Evolutionary conservation across 2,797 vertebrate species (phyloP).

Genomic region (Sarcophilus harrisii): DNA sequence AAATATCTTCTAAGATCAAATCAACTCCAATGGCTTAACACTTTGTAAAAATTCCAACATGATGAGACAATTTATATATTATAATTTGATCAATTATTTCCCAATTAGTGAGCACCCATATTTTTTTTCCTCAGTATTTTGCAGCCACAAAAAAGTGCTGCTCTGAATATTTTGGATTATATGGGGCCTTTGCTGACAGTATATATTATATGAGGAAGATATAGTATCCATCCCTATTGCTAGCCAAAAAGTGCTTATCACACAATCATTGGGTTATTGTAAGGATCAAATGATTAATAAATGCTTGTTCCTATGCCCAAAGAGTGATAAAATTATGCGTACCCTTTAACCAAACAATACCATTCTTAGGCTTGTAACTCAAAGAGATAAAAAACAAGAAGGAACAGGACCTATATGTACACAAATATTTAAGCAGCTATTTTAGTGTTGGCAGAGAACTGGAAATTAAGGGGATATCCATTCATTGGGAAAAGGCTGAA

Average conservation of each 20-base stretch:
- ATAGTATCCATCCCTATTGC: too few species aligned
- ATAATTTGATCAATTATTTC: neutral
- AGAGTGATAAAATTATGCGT: neutral
- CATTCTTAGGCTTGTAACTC: neutral
- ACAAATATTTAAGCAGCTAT: neutral
- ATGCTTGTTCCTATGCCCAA: neutral
- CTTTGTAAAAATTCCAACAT: too few species aligned
- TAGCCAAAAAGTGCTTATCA: neutral
- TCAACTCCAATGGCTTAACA: too few species aligned
- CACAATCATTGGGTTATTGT: neutral
- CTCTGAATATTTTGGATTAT: neutral
- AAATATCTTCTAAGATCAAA: too few species aligned
- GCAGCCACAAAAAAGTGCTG: too few species aligned
- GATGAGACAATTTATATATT: neutral
- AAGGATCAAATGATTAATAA: neutral
- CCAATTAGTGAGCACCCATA: neutral
- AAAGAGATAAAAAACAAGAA: neutral
- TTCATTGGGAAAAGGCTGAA: neutral
- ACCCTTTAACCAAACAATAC: neutral
- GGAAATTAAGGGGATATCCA: too few species aligned
- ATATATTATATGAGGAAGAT: neutral
- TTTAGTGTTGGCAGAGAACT: too few species aligned
- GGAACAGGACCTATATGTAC: neutral
- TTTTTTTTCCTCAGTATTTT: neutral
- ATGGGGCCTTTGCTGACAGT: neutral